Evolutionary conservation across 2,888 invertebrate species (phyloP).

Genomic region (Andrena fulva): DNA sequence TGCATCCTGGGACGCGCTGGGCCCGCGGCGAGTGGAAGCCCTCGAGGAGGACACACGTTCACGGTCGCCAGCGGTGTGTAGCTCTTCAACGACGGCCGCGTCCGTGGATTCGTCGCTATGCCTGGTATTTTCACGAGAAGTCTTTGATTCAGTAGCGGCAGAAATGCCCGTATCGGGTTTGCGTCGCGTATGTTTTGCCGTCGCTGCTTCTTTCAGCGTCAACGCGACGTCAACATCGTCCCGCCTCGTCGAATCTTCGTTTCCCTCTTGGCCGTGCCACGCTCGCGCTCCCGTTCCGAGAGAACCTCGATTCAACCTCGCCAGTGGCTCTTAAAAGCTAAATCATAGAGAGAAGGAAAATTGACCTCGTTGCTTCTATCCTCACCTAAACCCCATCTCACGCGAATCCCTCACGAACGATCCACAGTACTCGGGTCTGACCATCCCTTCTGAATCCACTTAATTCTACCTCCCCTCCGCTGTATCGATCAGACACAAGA

Average conservation of each 20-base stretch:
- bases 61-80: conserved; percentile 37
- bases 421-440: too few species aligned
- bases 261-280: conserved; percentile 2
- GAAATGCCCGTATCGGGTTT: conserved; percentile 81
- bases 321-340: neutral
- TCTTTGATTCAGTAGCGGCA: conserved; percentile 81
- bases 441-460: too few species aligned
- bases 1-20: conserved; percentile 56
- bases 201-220: conserved; percentile 55
- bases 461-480: too few species aligned
- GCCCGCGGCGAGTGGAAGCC: conserved; percentile 28
- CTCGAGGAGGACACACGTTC: conserved; percentile 30
- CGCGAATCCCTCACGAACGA: too few species aligned
- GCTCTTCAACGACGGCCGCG: conserved; percentile 29
- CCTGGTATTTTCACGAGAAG: conserved; percentile 82
- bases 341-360: too few species aligned
- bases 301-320: neutral
- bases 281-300: neutral
- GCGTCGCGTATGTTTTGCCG: conserved; percentile 75
- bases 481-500: too few species aligned
- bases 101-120: conserved; percentile 80
- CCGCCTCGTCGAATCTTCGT: conserved; percentile 47
- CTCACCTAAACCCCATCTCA: too few species aligned
- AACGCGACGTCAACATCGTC: conserved; percentile 31
- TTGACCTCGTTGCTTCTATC: too few species aligned